phyloP scores from a whole-genome alignment of 2,797 vertebrate species.

The Lagorchestes hirsutus region DNA sequence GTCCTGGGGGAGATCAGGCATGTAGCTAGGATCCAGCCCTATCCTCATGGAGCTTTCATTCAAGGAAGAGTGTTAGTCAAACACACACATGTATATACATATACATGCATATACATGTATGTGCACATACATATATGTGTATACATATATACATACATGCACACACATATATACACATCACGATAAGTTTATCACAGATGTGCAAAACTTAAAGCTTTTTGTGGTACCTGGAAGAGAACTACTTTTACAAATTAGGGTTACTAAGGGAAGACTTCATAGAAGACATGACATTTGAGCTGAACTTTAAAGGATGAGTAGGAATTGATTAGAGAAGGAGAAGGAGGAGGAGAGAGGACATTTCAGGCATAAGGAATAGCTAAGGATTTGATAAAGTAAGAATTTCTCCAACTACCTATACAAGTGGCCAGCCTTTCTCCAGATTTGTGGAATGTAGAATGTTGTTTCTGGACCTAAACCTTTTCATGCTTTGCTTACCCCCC shows the following conservation, averaged over 20 bases:
- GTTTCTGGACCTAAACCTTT: neutral
- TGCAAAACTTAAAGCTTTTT: neutral
- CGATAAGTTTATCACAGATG: neutral
- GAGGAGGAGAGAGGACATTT: neutral
- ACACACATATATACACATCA: no score
- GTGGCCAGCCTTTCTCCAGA: neutral
- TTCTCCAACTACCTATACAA: neutral
- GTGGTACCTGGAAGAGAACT: neutral
- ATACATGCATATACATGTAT: no score
- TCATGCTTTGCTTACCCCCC: neutral
- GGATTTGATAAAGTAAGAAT: neutral
- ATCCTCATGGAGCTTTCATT: neutral
- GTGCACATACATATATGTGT: accelerated
- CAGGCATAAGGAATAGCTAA: neutral
- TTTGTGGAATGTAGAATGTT: neutral
- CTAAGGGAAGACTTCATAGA: neutral
- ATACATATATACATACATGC: no score
- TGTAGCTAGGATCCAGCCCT: neutral
- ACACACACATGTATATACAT: neutral
- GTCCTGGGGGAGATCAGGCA: neutral
- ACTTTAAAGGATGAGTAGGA: neutral
- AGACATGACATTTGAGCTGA: neutral
- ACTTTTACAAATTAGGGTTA: neutral
- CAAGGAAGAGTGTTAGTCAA: neutral
- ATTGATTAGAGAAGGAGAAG: neutral